These are phyloP conservation scores for Mylabris phalerata DNA, from an alignment of 1,140 invertebrate genomes.

Conservation along the genomic window DNA sequence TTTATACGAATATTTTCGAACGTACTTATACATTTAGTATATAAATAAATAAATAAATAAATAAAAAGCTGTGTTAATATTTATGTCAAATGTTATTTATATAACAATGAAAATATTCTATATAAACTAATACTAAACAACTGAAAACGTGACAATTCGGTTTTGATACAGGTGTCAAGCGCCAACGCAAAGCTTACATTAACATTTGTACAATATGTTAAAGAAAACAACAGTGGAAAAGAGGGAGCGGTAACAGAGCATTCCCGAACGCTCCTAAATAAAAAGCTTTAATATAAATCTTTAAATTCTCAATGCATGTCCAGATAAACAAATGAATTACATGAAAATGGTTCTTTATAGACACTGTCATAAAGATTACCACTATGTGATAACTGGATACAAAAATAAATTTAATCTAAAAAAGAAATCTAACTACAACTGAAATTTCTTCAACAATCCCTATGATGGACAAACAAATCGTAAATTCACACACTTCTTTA, in stretches of 20 bases:
- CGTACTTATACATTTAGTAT: too few relatives aligned
- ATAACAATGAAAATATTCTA: not conserved
- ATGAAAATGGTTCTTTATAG: conserved; percentile 13
- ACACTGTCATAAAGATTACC: conserved; percentile 12
- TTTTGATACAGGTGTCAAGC: conserved; percentile 17
- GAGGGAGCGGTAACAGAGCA: conserved; percentile 7
- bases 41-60: not conserved
- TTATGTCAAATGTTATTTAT: conserved; percentile 10
- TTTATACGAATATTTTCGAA: too few relatives aligned
- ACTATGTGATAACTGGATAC: conserved; percentile 10
- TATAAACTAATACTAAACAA: conserved; percentile 1
- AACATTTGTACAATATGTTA: conserved; percentile 10
- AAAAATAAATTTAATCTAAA: conserved; percentile 8
- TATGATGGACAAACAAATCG: too few relatives aligned
- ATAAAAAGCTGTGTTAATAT: conserved; percentile 9
- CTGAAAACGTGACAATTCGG: conserved; percentile 15
- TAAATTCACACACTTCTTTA: too few relatives aligned
- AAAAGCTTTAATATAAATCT: conserved; percentile 11
- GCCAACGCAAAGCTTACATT: conserved; percentile 16
- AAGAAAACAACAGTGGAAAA: conserved; percentile 10
- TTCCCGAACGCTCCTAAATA: conserved; percentile 13
- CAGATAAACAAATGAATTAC: conserved; percentile 17
- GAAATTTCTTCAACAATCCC: too few relatives aligned
- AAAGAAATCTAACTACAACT: too few relatives aligned
- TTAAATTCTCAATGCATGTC: conserved; percentile 13